Conservation (phyloP, 2,888 invertebrate species). For the Boloria selene region DNA sequence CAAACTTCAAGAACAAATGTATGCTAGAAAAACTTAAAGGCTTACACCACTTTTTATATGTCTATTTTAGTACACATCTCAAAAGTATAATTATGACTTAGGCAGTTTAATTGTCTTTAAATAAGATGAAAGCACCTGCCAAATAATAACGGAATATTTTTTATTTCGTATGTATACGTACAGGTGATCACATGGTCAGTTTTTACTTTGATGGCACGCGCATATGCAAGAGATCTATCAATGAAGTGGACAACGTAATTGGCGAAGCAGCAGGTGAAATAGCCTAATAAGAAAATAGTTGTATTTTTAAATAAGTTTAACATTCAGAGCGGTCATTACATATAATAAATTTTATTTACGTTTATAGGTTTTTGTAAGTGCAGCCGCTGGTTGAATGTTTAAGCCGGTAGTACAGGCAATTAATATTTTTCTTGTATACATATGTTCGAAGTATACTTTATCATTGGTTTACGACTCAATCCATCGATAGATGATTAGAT, state of each 20-base stretch:
- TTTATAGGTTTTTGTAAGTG: slow-evolving; percentile 21
- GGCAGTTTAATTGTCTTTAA: slow-evolving; percentile 4
- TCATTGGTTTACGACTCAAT: slow-evolving; percentile 4
- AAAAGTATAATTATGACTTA: neutral
- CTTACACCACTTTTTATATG: slow-evolving; percentile 8
- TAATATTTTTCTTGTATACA: neutral
- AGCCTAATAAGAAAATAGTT: slow-evolving; percentile 52
- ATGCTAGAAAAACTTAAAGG: neutral
- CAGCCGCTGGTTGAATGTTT: slow-evolving; percentile 19
- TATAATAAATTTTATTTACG: slow-evolving; percentile 31
- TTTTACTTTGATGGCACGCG: slow-evolving; percentile 53
- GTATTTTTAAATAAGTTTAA: slow-evolving; percentile 34
- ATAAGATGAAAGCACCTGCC: slow-evolving; percentile 2
- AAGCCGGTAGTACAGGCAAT: slow-evolving; percentile 42
- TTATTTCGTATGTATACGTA: slow-evolving; percentile 18
- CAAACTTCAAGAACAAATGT: neutral
- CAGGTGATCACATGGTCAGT: slow-evolving; percentile 40
- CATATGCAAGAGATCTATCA: slow-evolving; percentile 61
- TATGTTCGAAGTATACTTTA: neutral
- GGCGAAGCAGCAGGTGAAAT: slow-evolving; percentile 68
- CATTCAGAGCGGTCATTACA: slow-evolving; percentile 36
- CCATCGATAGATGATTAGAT: neutral
- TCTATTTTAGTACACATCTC: neutral
- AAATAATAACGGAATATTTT: slow-evolving; percentile 16
- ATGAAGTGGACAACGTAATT: slow-evolving; percentile 63